Percentiles rank a stretch among this genome's conserved stretches.
Evolutionary conservation across 2,113 vertebrate genomes (phyloP).

Genomic region (Istiophorus platypterus): DNA sequence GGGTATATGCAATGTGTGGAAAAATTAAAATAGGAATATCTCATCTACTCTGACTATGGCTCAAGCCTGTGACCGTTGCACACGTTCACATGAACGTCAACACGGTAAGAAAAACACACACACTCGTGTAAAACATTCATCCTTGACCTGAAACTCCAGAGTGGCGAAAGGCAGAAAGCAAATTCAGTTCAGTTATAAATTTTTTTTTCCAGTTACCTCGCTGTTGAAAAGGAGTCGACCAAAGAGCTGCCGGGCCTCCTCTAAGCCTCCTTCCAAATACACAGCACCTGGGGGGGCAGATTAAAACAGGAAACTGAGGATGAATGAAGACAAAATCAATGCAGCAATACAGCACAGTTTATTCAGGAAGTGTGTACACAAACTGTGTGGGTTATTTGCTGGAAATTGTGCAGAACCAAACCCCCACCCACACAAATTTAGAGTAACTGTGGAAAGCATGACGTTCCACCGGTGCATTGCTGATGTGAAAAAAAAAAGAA

Average conservation of each 20-base stretch:
- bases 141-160: background rate
- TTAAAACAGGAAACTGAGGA: background rate
- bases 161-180: constrained; percentile 1
- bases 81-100: background rate
- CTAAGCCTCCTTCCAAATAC: constrained; percentile 95
- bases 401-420: background rate
- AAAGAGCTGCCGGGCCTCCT: constrained; percentile 94
- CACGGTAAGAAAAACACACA: background rate
- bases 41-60: too few relatives aligned
- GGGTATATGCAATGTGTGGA: constrained; percentile 19
- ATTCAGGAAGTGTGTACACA: background rate
- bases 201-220: constrained; percentile 84
- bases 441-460: constrained; percentile 9
- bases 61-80: constrained; percentile 1
- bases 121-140: background rate
- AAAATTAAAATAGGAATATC: too few relatives aligned
- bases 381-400: constrained; percentile 5
- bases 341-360: background rate
- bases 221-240: constrained; percentile 95
- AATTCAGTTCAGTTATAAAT: background rate
- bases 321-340: constrained; percentile 3
- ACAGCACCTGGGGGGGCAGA: constrained; percentile 88
- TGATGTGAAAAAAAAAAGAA: constrained; percentile 37
- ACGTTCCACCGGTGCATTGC: background rate
- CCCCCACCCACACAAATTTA: background rate